Conservation (phyloP, 2,797 vertebrate species). For the Argya squamiceps region DNA sequence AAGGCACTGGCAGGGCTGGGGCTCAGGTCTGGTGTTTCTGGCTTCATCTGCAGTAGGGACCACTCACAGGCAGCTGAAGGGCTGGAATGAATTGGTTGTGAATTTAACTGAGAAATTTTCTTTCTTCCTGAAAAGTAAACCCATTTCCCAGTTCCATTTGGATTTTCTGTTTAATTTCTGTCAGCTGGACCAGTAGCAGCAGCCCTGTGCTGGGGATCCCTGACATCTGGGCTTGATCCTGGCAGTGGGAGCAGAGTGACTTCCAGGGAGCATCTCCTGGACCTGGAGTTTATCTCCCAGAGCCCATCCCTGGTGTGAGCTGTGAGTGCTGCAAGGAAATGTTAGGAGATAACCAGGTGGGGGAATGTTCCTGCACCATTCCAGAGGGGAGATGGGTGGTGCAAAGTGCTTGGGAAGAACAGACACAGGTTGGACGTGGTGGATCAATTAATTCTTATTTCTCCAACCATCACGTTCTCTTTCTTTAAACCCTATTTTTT, state of each 20-base stretch:
- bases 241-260: slow-evolving; percentile 24
- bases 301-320: background rate
- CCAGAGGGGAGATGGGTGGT: background rate
- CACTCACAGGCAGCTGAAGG: background rate
- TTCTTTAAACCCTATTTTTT: background rate
- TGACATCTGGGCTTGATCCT: background rate
- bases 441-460: background rate
- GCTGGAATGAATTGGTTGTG: background rate
- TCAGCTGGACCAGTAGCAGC: background rate
- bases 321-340: background rate
- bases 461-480: background rate
- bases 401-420: background rate
- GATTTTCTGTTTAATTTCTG: background rate
- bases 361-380: accelerated
- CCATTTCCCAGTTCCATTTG: background rate
- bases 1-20: background rate
- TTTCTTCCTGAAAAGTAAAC: background rate
- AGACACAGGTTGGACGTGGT: background rate
- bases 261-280: slow-evolving; percentile 39
- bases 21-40: background rate
- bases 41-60: background rate
- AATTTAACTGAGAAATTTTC: background rate
- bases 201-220: background rate
- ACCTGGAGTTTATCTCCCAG: background rate
- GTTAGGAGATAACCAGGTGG: accelerated